Percentiles rank a stretch among this genome's conserved stretches.
Conservation (phyloP, 2,797 vertebrate species). For the Cetoscarus ocellatus region DNA sequence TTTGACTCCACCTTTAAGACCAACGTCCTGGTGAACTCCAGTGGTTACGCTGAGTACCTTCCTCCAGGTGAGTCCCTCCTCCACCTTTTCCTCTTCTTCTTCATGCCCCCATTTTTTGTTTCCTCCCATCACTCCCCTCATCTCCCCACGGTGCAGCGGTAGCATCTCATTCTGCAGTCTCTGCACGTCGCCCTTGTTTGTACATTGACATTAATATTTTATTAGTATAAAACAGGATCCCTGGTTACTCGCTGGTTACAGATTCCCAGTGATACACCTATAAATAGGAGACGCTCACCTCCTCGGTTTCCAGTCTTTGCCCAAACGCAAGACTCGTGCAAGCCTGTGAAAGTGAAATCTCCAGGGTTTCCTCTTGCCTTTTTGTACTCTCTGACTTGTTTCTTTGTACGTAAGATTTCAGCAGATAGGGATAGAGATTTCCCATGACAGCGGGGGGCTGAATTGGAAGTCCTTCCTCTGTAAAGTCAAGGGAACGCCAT, state of each 20-base stretch:
- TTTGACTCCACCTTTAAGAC: constrained; percentile 90
- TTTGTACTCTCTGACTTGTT: constrained; percentile 50
- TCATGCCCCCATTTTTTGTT: background rate
- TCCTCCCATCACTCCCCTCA: constrained; percentile 6
- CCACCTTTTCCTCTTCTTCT: background rate
- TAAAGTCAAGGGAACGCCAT: constrained; percentile 45
- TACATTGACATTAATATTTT: constrained; percentile 66
- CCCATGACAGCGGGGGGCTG: constrained; percentile 27
- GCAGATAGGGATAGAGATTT: constrained; percentile 40
- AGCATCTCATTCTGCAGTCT: constrained; percentile 31
- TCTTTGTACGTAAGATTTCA: constrained; percentile 59
- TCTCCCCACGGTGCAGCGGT: constrained; percentile 3
- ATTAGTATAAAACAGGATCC: constrained; percentile 51
- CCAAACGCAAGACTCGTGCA: constrained; percentile 34
- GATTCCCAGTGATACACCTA: constrained; percentile 46
- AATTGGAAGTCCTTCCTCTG: constrained; percentile 53
- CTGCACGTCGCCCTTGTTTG: constrained; percentile 39
- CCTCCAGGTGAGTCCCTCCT: constrained; percentile 81
- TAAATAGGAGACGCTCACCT: constrained; percentile 52
- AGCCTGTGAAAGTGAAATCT: constrained; percentile 31
- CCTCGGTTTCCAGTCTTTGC: constrained; percentile 31
- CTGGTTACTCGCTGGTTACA: constrained; percentile 36
- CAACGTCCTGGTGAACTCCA: constrained; percentile 87
- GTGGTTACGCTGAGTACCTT: constrained; percentile 84
- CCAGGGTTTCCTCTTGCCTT: constrained; percentile 43